Conservation (phyloP, 2,888 invertebrate genomes). For the Leucophenga maculata region DNA sequence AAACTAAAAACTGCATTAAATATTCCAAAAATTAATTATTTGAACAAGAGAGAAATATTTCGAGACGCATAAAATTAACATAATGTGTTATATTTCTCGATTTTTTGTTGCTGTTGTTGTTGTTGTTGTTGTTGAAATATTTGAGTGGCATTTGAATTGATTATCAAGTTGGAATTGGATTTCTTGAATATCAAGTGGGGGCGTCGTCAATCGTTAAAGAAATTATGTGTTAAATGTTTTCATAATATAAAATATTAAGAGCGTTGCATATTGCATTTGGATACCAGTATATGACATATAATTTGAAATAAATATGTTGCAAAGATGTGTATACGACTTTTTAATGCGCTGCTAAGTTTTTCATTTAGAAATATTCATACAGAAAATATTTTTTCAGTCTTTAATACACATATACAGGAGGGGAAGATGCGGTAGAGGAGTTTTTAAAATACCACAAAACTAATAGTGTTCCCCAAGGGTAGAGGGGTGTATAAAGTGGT, state of each 20-base stretch:
- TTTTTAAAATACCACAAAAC: too few species aligned
- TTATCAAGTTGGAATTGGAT: neutral
- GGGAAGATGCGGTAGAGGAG: too few species aligned
- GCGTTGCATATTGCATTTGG: neutral
- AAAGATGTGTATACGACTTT: too few species aligned
- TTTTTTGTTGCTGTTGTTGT: neutral
- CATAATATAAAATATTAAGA: neutral
- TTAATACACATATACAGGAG: too few species aligned
- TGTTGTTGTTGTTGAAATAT: too few species aligned
- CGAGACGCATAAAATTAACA: conserved; percentile 17
- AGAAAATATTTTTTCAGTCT: too few species aligned
- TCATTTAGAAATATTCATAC: too few species aligned
- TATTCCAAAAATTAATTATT: neutral
- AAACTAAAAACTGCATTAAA: neutral
- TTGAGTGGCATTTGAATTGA: neutral
- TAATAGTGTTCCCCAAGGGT: too few species aligned
- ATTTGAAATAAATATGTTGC: too few species aligned
- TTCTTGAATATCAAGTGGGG: neutral
- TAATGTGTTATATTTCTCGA: neutral
- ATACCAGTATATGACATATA: neutral
- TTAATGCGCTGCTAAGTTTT: too few species aligned
- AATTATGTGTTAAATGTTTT: conserved; percentile 15
- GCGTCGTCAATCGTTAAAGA: neutral
- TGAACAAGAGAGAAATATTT: neutral
- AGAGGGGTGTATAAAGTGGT: too few species aligned